Base-by-base conservation (phyloP, 2,888 invertebrate genomes). In the Liodrosophila aerea region DNA sequence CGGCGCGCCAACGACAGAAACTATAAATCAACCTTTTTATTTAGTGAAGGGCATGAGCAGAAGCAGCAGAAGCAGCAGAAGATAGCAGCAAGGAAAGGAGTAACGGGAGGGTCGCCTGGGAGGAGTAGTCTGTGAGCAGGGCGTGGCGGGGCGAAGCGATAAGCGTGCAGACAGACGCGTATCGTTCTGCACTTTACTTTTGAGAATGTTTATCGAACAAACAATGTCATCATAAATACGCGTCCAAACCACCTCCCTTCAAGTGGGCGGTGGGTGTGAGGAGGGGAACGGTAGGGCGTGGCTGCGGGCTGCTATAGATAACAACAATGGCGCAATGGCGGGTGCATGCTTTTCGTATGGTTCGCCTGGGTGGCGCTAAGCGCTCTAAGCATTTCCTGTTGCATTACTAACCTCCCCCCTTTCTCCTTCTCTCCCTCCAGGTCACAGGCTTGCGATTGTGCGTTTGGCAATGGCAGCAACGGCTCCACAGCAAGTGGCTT, bases 361-460 rank as follows among this genome's bases (percentile, higher is more conserved):
- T n/a, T n/a, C n/a, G n/a, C n/a, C n/a, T 4, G 46, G 39, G 34
- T 49, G 43, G 52, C n/a, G n/a, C 33, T 64, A 59, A 68, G 51
- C 54, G 54, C 50, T 59, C 56, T 46, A 46, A 69, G 61, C 61
- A 64, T 65, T 62, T 66, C 60, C 64, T 73, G 50, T 59, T 73
- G 49, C 54, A 47, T 37, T 52, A 59, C 73, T 70, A 76, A 83
- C 52, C 5, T 11, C 76, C 9, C 76, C 78, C 33, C 8, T 27
- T 16, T 27, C 37, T 27, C 12, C 29, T 1, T 11, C 8, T 7
- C 7, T 7, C 0, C 43, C 7, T 1, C 7, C 7, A 90, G 90
- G 72, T 85, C 89, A 61, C 89, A 89, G 82, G 88, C 86, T 76
- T 90, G 90, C 85, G 90, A 90, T 69, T 90, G 90, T 78, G 76